Base-by-base conservation (phyloP, 2,888 invertebrate genomes). In the Mythimna albipuncta region DNA sequence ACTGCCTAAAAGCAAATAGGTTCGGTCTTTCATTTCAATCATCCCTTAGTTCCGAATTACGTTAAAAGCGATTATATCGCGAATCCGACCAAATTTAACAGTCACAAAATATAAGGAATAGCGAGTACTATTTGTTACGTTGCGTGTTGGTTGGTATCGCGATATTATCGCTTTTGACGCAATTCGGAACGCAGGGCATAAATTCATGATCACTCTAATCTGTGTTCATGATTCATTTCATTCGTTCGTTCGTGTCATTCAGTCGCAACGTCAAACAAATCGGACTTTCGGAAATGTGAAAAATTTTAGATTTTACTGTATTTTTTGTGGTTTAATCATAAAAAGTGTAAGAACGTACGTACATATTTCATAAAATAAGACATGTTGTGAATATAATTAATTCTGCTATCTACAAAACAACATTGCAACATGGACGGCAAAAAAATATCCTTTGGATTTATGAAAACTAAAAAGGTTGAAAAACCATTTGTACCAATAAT, bases 381-480 rank as follows among this genome's bases (percentile, higher is more conserved):
- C n/a, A 75, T 54, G 44, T 75, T 75, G 57, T 74, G 26, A 47
- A 44, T 35, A 19, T 59, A 3, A 19, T 44, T 47, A 35, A 41
- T n/a, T 62, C 7, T 32, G 38, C 26, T 32, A 32, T 64, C 47
- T 10, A 6, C n/a, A 0, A 55, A 64, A 2, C 26, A 58, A 71
- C 50, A 52, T 38, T 41, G 44, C 79, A 89, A 87, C 83, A 97
- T 97, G 97, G 97, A 97, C 83, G 92, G 94, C 67, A 98, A 98
- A 84, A 98, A 98, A 91, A 97, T 98, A 89, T 98, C 98, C 0
- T 98, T 98, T 91, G 97, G 98, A 64, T 98, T 98, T 93, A 97
- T 96, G 86, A 98, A 98, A 96, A 96, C 97, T 0, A 95, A 94
- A 81, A 96, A 95, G 87, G 89, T 89, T 54, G 95, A 94, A 38